These are phyloP conservation scores for Scomberomorus guttatus DNA, from an alignment of 2,797 vertebrate species.

Conservation along the genomic window DNA sequence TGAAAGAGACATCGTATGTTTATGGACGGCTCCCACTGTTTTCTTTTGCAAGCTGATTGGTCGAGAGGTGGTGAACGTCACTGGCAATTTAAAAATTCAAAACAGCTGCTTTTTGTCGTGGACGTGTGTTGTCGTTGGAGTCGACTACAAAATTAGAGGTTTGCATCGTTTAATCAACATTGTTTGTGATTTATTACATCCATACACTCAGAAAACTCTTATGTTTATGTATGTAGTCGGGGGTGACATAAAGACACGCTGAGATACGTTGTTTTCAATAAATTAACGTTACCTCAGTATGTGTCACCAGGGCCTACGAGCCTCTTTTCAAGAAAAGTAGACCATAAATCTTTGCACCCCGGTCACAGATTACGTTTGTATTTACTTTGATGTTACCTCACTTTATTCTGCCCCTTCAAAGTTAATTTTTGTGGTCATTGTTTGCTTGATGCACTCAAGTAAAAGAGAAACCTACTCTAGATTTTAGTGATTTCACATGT, in stretches of 20 bases:
- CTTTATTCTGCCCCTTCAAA: background rate
- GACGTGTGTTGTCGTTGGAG: slow-evolving; percentile 1
- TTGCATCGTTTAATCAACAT: slow-evolving; percentile 27
- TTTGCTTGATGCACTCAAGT: background rate
- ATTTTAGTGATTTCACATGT: background rate
- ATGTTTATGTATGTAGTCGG: background rate
- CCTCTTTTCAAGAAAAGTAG: background rate
- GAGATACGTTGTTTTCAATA: background rate
- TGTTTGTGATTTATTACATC: background rate
- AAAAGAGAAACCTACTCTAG: background rate
- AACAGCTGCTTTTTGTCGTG: slow-evolving; percentile 32
- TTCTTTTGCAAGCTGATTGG: slow-evolving; percentile 63
- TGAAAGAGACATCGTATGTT: accelerated
- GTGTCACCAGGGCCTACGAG: background rate
- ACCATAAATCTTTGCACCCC: background rate
- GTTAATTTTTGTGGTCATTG: background rate
- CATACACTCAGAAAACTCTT: accelerated
- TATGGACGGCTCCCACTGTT: accelerated
- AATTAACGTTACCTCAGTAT: background rate
- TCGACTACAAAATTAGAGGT: slow-evolving; percentile 42
- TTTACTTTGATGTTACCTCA: background rate
- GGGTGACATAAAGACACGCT: background rate
- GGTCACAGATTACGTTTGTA: background rate
- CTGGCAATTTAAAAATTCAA: slow-evolving; percentile 74
- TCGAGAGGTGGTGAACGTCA: slow-evolving; percentile 29